phyloP scores from a whole-genome alignment of 2,888 invertebrate genomes.

The Podotricha telesiphe region DNA sequence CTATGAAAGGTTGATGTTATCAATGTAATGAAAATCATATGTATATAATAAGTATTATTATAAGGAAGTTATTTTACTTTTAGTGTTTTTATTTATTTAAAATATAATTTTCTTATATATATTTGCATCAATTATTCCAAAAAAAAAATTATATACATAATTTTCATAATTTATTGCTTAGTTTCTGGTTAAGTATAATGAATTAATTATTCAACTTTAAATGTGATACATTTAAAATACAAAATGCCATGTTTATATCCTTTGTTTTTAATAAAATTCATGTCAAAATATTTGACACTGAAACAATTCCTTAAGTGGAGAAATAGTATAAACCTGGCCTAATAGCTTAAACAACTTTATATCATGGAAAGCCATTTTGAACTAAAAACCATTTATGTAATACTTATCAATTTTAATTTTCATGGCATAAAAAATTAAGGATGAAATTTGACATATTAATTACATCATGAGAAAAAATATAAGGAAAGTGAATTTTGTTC shows the following conservation, averaged over 20 bases:
- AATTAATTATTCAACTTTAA: background rate
- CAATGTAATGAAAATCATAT: slow-evolving; percentile 7
- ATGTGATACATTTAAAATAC: background rate
- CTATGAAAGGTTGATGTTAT: slow-evolving; percentile 15
- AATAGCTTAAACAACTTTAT: background rate
- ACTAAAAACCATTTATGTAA: background rate
- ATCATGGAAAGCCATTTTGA: background rate
- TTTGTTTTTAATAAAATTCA: background rate
- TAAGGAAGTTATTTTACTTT: background rate
- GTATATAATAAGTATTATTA: slow-evolving; percentile 5
- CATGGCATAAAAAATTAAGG: background rate
- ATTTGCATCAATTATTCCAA: too few species aligned
- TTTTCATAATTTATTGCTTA: background rate
- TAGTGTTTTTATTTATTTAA: background rate
- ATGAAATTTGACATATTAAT: slow-evolving; percentile 16
- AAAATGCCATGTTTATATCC: background rate
- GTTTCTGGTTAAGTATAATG: background rate
- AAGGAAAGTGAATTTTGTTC: background rate
- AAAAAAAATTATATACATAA: too few species aligned
- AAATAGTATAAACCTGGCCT: background rate
- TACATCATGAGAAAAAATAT: slow-evolving; percentile 19
- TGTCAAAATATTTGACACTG: background rate
- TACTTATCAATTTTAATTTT: background rate
- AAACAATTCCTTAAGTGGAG: background rate
- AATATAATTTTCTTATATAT: too few species aligned